Evolutionary conservation across 2,113 vertebrate species (phyloP).

Genomic region (Steatornis caripensis): DNA sequence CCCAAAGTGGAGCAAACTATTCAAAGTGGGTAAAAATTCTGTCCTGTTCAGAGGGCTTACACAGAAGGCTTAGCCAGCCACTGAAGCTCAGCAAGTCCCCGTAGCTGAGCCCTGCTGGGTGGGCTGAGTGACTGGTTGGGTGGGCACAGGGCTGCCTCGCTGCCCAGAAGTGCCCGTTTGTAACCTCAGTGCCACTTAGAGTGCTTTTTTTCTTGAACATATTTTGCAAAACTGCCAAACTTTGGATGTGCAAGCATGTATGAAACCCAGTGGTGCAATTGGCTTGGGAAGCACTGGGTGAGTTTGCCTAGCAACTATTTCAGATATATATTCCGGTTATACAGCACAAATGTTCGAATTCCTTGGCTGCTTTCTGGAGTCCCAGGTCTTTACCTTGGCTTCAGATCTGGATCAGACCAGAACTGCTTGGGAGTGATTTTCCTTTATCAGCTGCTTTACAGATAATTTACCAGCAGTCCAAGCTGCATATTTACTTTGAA

Average conservation of each 20-base stretch:
- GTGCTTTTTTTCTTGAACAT: neutral
- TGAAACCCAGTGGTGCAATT: neutral
- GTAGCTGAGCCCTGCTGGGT: neutral
- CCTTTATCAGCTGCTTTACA: slow-evolving; percentile 40
- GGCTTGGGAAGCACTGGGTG: neutral
- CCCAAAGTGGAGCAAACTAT: neutral
- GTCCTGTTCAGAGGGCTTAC: neutral
- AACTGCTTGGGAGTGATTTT: neutral
- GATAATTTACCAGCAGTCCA: neutral
- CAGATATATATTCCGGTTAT: neutral
- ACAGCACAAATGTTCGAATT: neutral
- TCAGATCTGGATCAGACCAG: slow-evolving; percentile 27
- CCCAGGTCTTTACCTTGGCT: neutral
- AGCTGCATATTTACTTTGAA: slow-evolving; percentile 4
- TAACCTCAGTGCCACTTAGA: neutral
- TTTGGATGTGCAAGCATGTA: neutral
- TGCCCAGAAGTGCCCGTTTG: neutral
- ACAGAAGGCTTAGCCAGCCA: neutral
- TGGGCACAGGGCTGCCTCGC: neutral
- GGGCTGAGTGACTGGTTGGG: neutral
- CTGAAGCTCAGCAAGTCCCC: neutral
- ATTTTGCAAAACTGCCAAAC: neutral
- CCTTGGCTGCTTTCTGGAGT: slow-evolving; percentile 4
- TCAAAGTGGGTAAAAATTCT: neutral
- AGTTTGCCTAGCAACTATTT: neutral